These are phyloP conservation scores for Yponomeuta cagnagella DNA, from an alignment of 2,888 invertebrate genomes.

Conservation along the genomic window DNA sequence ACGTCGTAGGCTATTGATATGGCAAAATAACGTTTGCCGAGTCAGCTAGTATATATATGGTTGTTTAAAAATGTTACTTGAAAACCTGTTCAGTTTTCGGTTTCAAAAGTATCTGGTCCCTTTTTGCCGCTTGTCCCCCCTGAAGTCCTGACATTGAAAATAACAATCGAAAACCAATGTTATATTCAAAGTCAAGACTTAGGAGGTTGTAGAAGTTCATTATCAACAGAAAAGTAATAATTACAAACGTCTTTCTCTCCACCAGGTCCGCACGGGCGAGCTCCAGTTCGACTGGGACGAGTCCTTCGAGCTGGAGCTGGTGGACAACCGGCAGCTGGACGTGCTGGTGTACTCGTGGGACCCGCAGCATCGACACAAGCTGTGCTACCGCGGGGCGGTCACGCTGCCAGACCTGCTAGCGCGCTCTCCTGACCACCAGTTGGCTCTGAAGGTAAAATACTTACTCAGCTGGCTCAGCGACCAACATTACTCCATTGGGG, in stretches of 20 bases:
- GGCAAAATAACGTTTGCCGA: too few species aligned
- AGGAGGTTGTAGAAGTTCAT: too few species aligned
- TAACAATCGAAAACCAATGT: too few species aligned
- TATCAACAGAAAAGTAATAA: neutral
- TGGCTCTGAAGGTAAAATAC: conserved; percentile 87
- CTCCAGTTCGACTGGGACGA: conserved; percentile 99
- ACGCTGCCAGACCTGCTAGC: conserved; percentile 87
- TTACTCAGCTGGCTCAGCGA: too few species aligned
- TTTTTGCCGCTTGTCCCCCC: too few species aligned
- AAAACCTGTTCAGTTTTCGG: neutral
- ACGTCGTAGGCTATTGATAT: too few species aligned
- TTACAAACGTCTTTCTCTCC: neutral
- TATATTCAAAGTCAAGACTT: too few species aligned
- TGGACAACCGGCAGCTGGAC: conserved; percentile 95
- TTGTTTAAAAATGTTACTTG: neutral
- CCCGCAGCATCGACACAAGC: conserved; percentile 96
- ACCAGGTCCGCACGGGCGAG: conserved; percentile 90
- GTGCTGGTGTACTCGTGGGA: conserved; percentile 99
- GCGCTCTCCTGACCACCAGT: conserved; percentile 88
- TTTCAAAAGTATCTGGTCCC: too few species aligned
- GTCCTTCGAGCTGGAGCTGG: conserved; percentile 97
- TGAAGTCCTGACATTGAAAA: too few species aligned
- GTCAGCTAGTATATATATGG: neutral
- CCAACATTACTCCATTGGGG: too few species aligned
- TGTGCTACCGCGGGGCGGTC: conserved; percentile 94